Evolutionary conservation across 2,113 vertebrate species (phyloP).

Genomic region (Cygnus atratus): DNA sequence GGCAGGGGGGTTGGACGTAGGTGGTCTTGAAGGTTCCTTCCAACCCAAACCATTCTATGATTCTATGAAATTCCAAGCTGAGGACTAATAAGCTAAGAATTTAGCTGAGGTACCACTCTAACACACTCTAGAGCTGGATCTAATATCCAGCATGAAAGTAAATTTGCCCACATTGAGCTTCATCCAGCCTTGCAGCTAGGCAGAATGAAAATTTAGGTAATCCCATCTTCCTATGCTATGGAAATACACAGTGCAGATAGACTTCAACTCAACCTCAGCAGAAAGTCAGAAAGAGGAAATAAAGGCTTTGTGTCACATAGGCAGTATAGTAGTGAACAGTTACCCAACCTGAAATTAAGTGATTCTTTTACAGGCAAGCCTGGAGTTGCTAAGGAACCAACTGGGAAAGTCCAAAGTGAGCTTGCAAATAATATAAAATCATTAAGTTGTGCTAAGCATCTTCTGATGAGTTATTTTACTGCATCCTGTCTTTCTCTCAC

Average conservation of each 20-base stretch:
- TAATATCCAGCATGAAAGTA: background rate
- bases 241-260: background rate
- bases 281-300: background rate
- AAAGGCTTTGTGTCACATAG: background rate
- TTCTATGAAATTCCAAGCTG: background rate
- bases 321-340: background rate
- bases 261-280: background rate
- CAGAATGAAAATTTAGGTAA: background rate
- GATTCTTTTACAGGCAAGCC: background rate
- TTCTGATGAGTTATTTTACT: background rate
- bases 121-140: background rate
- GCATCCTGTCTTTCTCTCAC: background rate
- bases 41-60: no score
- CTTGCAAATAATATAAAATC: background rate
- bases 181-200: background rate
- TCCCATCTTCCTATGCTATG: background rate
- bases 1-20: no score
- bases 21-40: no score
- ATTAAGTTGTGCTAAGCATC: background rate
- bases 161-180: background rate
- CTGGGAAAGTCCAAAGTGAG: background rate
- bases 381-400: background rate
- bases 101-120: background rate
- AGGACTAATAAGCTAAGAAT: background rate
- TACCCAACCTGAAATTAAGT: background rate